These are phyloP conservation scores for Danio rerio DNA, from an alignment of 2,113 vertebrate genomes.

Conservation along the genomic window DNA sequence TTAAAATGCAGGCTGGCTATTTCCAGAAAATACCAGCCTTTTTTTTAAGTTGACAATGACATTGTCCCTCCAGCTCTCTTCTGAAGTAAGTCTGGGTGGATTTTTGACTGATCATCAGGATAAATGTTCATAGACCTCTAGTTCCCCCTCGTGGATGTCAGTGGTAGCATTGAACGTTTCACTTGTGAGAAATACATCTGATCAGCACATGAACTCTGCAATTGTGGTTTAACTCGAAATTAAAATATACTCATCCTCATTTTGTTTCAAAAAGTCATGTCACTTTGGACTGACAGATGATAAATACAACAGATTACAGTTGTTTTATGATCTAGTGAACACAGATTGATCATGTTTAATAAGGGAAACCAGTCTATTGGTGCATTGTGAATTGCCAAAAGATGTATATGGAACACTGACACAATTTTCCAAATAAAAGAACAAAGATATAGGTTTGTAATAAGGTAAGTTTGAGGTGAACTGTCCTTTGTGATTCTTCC, in stretches of 20 bases:
- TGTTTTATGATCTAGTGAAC: no score
- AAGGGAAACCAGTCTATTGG: no score
- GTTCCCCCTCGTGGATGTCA: conserved; percentile 65
- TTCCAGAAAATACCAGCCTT: conserved; percentile 68
- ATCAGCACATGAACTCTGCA: background rate
- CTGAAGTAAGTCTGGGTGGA: conserved; percentile 33
- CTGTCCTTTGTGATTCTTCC: conserved; percentile 21
- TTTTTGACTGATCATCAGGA: conserved; percentile 42
- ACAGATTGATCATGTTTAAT: no score
- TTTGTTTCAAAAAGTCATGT: background rate
- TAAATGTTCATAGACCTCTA: conserved; percentile 56
- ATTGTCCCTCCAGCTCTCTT: conserved; percentile 67
- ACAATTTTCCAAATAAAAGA: no score
- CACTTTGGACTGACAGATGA: no score
- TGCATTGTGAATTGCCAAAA: no score
- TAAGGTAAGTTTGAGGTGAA: background rate
- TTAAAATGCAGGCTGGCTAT: conserved; percentile 71
- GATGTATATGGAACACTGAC: no score
- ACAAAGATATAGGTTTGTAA: no score
- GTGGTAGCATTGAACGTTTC: background rate
- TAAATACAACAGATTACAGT: no score
- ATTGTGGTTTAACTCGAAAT: background rate
- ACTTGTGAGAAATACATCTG: background rate
- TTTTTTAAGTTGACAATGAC: conserved; percentile 69
- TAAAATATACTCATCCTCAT: background rate